These are phyloP conservation scores for Rhagonycha fulva DNA, from an alignment of 2,888 invertebrate species.

Conservation along the genomic window DNA sequence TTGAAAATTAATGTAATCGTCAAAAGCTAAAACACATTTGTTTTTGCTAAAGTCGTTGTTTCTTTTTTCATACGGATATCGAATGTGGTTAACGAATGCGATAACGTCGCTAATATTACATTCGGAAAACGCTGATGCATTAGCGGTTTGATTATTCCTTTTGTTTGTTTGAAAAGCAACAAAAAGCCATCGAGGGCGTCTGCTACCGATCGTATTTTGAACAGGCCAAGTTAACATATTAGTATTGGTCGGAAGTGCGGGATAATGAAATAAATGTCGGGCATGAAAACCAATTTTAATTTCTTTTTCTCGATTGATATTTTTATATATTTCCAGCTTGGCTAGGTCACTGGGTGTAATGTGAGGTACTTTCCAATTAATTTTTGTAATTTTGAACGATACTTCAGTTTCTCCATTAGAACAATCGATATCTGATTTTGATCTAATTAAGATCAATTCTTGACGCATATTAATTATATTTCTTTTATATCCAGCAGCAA, in stretches of 20 bases:
- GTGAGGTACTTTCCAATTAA: neutral
- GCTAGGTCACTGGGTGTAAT: neutral
- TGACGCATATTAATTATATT: neutral
- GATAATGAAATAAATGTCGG: neutral
- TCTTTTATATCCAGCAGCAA: neutral
- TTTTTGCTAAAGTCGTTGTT: neutral
- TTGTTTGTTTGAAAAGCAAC: too few species aligned
- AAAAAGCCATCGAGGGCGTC: neutral
- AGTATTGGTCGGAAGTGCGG: neutral
- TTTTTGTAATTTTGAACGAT: neutral
- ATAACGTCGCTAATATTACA: neutral
- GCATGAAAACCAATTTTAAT: neutral
- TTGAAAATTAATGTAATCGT: neutral
- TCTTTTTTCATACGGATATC: neutral
- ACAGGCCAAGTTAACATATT: neutral
- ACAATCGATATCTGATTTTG: neutral
- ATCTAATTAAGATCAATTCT: too few species aligned
- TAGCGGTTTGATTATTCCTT: neutral
- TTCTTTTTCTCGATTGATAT: neutral
- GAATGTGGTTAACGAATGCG: neutral
- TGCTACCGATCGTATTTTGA: too few species aligned
- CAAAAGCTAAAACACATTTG: neutral
- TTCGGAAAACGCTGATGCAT: neutral
- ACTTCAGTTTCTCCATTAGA: neutral
- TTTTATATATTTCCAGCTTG: neutral